Evolutionary conservation across 2,888 invertebrate genomes (phyloP).

Genomic region (Melieria crassipennis): DNA sequence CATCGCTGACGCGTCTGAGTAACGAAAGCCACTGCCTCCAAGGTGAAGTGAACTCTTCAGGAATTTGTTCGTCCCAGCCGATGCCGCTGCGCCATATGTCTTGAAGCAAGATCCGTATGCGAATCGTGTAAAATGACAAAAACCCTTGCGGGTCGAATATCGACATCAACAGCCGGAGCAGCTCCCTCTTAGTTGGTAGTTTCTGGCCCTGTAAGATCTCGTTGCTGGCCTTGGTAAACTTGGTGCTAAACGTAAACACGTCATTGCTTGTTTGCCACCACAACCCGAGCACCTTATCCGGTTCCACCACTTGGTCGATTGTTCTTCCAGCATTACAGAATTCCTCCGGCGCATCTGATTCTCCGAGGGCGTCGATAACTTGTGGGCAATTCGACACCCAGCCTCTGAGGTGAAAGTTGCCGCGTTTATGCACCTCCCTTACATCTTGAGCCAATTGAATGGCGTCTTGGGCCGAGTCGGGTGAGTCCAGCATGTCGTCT

Average conservation of each 20-base stretch:
- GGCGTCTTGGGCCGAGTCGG: no score
- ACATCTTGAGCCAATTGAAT: conserved; percentile 39
- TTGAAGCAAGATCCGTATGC: neutral
- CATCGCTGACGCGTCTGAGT: neutral
- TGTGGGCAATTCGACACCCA: neutral
- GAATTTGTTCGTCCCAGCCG: no score
- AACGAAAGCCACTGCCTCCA: conserved; percentile 29
- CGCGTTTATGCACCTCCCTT: conserved; percentile 3
- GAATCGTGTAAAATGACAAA: no score
- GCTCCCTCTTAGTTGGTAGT: conserved; percentile 35
- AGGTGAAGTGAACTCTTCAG: no score
- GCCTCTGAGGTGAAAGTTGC: conserved; percentile 9
- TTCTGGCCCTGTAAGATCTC: conserved; percentile 23
- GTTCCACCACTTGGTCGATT: conserved; percentile 27
- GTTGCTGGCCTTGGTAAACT: conserved; percentile 30
- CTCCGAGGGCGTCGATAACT: neutral
- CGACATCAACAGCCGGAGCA: conserved; percentile 30
- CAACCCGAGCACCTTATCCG: conserved; percentile 36
- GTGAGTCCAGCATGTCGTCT: conserved; percentile 28
- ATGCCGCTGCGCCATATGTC: conserved; percentile 14
- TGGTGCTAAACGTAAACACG: conserved; percentile 31
- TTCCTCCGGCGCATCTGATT: neutral
- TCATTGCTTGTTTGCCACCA: conserved; percentile 34
- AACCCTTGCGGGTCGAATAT: conserved; percentile 19
- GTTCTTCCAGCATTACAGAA: conserved; percentile 21